Percentiles rank a stretch among this genome's conserved stretches.
These are phyloP conservation scores for Bucco capensis DNA, from an alignment of 2,113 vertebrate species.

Conservation along the genomic window DNA sequence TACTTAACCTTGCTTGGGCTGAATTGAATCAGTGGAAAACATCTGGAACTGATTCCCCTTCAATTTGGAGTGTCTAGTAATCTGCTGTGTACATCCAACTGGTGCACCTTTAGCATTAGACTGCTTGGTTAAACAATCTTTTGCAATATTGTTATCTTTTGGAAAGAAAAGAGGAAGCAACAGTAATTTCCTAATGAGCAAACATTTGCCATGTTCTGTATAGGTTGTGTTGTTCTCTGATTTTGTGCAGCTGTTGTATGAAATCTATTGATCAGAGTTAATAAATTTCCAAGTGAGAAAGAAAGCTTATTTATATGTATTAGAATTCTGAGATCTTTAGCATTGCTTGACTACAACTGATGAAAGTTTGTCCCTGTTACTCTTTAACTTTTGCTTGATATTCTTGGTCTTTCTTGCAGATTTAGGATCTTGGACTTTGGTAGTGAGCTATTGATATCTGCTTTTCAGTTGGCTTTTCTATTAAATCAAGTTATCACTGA, in stretches of 20 bases:
- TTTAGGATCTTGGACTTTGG: background rate
- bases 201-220: constrained; percentile 16
- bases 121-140: background rate
- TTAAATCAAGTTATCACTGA: background rate
- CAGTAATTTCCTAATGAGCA: constrained; percentile 31
- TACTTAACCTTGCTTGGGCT: constrained; percentile 25
- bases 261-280: constrained; percentile 36
- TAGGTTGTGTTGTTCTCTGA: background rate
- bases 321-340: background rate
- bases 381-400: background rate
- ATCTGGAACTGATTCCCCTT: constrained; percentile 48
- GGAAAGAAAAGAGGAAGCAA: constrained; percentile 14
- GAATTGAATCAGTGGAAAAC: constrained; percentile 30
- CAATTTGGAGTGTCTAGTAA: background rate
- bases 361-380: background rate
- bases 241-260: constrained; percentile 31
- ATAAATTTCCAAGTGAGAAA: constrained; percentile 19
- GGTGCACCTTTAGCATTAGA: background rate
- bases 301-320: background rate
- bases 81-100: background rate
- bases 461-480: background rate
- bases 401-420: background rate
- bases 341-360: background rate
- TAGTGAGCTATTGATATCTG: background rate
- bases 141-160: constrained; percentile 35